These are phyloP conservation scores for Apotomis turbidana DNA, from an alignment of 2,888 invertebrate species.

Conservation along the genomic window DNA sequence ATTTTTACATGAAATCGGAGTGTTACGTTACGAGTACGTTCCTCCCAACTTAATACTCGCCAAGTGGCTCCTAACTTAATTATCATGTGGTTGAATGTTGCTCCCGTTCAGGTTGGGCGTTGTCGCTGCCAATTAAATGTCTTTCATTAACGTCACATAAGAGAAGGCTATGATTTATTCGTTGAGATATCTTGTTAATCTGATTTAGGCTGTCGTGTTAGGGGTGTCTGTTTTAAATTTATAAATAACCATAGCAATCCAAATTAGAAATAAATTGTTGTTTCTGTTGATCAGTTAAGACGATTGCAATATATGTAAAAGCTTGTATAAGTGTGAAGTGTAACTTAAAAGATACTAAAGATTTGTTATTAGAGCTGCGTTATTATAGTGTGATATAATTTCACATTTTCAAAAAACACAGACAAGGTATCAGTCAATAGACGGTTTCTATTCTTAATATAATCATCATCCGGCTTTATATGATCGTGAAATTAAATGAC, in stretches of 20 bases:
- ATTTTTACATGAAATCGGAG: too few relatives aligned
- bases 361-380: not conserved
- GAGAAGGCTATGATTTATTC: not conserved
- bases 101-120: not conserved
- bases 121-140: not conserved
- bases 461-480: slow-evolving; percentile 22
- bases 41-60: not conserved
- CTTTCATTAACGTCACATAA: not conserved
- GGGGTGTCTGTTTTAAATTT: not conserved
- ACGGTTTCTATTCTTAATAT: slow-evolving; percentile 6
- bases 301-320: slow-evolving; percentile 1
- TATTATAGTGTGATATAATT: slow-evolving; percentile 11
- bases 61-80: not conserved
- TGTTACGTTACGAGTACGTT: too few relatives aligned
- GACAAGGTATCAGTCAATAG: not conserved
- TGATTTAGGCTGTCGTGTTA: not conserved
- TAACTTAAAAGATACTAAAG: slow-evolving; percentile 9
- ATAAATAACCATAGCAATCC: not conserved
- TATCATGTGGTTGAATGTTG: not conserved
- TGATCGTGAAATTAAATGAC: slow-evolving; percentile 60
- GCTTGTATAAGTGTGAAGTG: slow-evolving; percentile 10
- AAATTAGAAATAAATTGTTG: not conserved
- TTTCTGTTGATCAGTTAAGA: not conserved
- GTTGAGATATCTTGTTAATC: not conserved
- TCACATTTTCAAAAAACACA: slow-evolving; percentile 3